These are phyloP conservation scores for Bellardia bayeri DNA, from an alignment of 2,888 invertebrate species.

Conservation along the genomic window DNA sequence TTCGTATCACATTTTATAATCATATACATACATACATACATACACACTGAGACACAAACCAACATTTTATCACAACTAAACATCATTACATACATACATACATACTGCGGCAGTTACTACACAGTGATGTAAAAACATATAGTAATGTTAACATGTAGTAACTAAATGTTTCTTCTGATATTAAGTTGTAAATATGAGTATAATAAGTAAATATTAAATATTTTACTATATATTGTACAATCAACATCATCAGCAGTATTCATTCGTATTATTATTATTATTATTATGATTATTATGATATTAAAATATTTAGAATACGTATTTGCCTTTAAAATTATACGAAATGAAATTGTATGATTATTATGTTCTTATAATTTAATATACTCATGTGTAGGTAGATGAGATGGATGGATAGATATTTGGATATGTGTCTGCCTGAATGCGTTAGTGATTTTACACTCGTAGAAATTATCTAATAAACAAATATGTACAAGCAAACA, in stretches of 20 bases:
- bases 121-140: neutral
- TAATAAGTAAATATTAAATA: conserved; percentile 25
- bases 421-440: neutral
- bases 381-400: neutral
- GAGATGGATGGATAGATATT: neutral
- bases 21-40: neutral
- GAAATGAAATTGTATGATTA: conserved; percentile 40
- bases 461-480: neutral
- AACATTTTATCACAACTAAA: conserved; percentile 15
- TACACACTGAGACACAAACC: neutral
- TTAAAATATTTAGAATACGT: neutral
- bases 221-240: conserved; percentile 7
- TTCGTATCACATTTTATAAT: conserved; percentile 42
- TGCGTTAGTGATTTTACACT: conserved; percentile 10
- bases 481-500: no score
- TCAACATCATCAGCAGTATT: neutral
- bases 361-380: conserved; percentile 52
- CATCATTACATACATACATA: neutral
- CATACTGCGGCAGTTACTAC: neutral
- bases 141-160: conserved; percentile 4
- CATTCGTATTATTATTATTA: neutral
- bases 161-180: conserved; percentile 4
- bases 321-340: conserved; percentile 8
- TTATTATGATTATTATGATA: neutral
- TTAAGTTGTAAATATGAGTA: conserved; percentile 17